phyloP scores from a whole-genome alignment of 2,113 vertebrate species.

The Panurus biarmicus region DNA sequence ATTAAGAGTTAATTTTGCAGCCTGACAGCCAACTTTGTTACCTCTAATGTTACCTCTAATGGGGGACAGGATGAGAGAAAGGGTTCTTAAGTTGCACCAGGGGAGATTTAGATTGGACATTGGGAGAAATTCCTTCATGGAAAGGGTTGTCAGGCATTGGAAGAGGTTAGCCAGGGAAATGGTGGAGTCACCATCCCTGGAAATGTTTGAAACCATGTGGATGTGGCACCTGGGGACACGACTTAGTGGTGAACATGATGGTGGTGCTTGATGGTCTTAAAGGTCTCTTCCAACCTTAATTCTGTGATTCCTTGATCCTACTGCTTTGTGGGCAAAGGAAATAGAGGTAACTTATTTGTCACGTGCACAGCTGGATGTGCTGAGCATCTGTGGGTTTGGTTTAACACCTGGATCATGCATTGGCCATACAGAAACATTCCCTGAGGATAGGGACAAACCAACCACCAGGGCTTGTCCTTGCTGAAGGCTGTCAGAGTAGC shows the following conservation, averaged over 20 bases:
- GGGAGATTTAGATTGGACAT: neutral
- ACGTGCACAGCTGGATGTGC: neutral
- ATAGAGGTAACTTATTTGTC: neutral
- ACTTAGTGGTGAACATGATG: neutral
- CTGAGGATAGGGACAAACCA: neutral
- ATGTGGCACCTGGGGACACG: accelerated
- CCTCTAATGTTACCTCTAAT: neutral
- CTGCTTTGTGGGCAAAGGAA: neutral
- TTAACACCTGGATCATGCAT: neutral
- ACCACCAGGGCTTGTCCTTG: neutral
- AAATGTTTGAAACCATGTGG: neutral
- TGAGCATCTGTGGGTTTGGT: neutral
- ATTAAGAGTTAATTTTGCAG: neutral
- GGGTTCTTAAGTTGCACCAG: neutral
- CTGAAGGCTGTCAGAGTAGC: neutral
- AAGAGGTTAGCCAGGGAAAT: neutral
- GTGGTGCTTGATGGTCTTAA: neutral
- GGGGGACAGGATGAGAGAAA: neutral
- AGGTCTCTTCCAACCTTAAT: neutral
- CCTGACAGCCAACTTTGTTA: neutral
- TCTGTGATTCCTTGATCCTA: neutral
- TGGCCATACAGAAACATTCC: neutral
- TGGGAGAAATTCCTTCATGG: neutral
- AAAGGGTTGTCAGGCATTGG: neutral
- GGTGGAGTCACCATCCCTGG: neutral